Evolutionary conservation across 1,140 invertebrate species (phyloP).

Genomic region (Pseudachorutes palmiensis): DNA sequence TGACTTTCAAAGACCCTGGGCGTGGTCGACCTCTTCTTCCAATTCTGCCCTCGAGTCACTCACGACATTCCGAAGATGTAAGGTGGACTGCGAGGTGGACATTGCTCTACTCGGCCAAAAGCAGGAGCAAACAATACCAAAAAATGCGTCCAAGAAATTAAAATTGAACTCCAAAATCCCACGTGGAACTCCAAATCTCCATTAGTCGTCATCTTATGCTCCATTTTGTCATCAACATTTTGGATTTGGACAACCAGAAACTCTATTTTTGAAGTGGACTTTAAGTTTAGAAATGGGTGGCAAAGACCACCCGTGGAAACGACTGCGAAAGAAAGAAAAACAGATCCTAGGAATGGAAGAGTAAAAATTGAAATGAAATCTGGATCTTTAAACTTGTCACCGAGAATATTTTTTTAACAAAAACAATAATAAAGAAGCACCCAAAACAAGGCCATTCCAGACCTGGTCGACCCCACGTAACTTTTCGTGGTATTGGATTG

Average conservation of each 20-base stretch:
- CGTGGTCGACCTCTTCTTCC: conserved; percentile 10
- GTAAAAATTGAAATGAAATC: neutral
- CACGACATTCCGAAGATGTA: neutral
- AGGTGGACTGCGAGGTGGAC: neutral
- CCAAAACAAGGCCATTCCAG: too few relatives aligned
- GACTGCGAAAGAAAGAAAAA: neutral
- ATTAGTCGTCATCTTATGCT: neutral
- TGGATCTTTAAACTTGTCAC: too few relatives aligned
- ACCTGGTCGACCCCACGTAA: too few relatives aligned
- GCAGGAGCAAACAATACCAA: neutral
- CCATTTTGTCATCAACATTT: neutral
- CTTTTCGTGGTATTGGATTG: too few relatives aligned
- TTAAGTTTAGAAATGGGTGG: too few relatives aligned
- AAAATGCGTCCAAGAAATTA: neutral
- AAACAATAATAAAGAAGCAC: too few relatives aligned
- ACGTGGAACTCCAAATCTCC: neutral
- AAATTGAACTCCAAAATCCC: neutral
- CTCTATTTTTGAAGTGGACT: too few relatives aligned
- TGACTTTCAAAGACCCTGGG: neutral
- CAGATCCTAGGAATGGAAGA: too few relatives aligned
- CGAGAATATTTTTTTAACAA: too few relatives aligned
- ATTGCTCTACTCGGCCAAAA: neutral
- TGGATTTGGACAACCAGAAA: neutral
- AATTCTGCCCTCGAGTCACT: conserved; percentile 4
- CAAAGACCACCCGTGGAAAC: neutral